These are phyloP conservation scores for Mormyrops attenuatus DNA, from an alignment of 2,797 vertebrate genomes.

Conservation along the genomic window DNA sequence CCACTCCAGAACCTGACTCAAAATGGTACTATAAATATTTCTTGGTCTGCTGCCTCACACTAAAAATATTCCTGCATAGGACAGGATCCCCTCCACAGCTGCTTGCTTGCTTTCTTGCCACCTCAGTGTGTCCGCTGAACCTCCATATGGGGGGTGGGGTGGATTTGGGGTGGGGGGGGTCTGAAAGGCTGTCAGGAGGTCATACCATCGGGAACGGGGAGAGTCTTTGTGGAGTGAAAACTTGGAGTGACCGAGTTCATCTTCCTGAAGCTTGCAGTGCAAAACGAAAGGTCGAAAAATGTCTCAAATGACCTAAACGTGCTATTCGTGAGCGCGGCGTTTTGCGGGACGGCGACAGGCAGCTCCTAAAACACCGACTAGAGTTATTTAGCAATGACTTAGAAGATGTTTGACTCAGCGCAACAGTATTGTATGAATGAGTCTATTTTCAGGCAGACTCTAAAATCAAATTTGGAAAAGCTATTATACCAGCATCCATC, in stretches of 20 bases:
- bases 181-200: background rate
- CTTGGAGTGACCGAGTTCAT: background rate
- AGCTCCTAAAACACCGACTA: background rate
- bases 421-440: background rate
- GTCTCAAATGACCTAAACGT: background rate
- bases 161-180: no score
- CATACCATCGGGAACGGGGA: background rate
- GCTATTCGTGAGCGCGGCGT: background rate
- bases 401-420: background rate
- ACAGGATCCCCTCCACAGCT: background rate
- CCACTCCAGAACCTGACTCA: background rate
- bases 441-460: background rate
- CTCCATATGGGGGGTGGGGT: background rate
- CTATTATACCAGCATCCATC: background rate
- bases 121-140: background rate
- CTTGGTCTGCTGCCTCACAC: background rate
- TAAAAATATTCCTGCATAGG: background rate
- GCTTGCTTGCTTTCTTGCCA: background rate
- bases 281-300: background rate
- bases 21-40: constrained; percentile 5
- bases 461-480: background rate
- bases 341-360: background rate
- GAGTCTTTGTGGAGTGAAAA: background rate
- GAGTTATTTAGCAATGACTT: background rate
- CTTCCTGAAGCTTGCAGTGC: background rate